Evolutionary conservation across 35 echinoderm and acorn worm genomes (phyloP).

Genomic region (Lytechinus pictus): DNA sequence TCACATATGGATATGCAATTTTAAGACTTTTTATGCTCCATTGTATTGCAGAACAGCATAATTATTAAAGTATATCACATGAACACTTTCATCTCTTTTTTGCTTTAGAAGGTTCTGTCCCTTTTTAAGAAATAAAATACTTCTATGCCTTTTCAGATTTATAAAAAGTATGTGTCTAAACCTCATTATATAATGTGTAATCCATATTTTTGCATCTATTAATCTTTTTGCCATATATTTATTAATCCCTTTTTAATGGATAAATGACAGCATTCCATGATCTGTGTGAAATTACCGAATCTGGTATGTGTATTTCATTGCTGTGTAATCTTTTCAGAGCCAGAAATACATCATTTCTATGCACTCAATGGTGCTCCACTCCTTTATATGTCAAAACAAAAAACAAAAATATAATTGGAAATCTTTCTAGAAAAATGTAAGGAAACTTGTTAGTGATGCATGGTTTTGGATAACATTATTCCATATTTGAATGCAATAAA

Average conservation of each 20-base stretch:
- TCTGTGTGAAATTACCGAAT: constrained; percentile 6
- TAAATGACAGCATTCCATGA: constrained; percentile 28
- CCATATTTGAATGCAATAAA: no score
- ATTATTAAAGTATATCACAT: neutral
- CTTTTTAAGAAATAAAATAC: neutral
- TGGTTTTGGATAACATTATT: no score
- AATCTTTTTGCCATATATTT: neutral
- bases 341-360: no score
- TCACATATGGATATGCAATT: no score
- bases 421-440: no score
- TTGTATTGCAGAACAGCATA: neutral
- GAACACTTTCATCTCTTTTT: neutral
- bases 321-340: neutral
- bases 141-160: neutral
- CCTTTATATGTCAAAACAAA: no score
- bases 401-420: no score
- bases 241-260: neutral
- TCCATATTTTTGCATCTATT: neutral
- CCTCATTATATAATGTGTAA: neutral
- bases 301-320: constrained; percentile 28
- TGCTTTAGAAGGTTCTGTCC: neutral
- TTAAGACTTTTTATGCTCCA: neutral
- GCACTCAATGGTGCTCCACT: no score
- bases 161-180: neutral
- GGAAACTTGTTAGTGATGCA: no score